These are phyloP conservation scores for Argyrosomus japonicus DNA, from an alignment of 2,113 vertebrate species.

Conservation along the genomic window DNA sequence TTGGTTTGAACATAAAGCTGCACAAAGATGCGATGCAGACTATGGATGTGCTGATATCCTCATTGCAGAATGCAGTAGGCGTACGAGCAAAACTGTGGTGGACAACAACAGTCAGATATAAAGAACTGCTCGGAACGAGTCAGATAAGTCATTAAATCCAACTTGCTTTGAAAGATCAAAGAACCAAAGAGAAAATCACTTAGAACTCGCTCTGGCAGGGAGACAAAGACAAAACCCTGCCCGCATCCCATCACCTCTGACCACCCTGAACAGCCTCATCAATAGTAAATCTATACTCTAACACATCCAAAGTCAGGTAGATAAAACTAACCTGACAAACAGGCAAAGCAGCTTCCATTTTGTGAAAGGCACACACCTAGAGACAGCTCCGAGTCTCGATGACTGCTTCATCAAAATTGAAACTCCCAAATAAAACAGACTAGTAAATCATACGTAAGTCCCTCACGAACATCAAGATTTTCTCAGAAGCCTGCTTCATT, in stretches of 20 bases:
- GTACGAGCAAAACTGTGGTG: conserved; percentile 18
- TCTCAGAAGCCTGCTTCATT: conserved; percentile 73
- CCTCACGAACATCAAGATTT: conserved; percentile 70
- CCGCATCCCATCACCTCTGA: conserved; percentile 30
- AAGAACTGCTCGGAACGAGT: conserved; percentile 28
- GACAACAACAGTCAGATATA: conserved; percentile 23
- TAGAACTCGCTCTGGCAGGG: not conserved
- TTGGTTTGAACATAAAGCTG: conserved; percentile 27
- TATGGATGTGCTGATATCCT: conserved; percentile 19
- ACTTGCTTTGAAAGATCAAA: conserved; percentile 24
- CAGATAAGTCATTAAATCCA: conserved; percentile 40
- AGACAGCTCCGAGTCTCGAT: conserved; percentile 24
- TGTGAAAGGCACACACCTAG: conserved; percentile 21
- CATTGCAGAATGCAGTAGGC: not conserved
- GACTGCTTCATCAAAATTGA: conserved; percentile 60
- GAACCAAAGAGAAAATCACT: conserved; percentile 47
- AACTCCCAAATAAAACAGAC: conserved; percentile 69
- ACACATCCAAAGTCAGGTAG: conserved; percentile 19
- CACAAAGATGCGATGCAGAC: conserved; percentile 19
- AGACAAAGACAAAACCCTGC: conserved; percentile 42
- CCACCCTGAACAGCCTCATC: conserved; percentile 34
- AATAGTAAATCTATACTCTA: conserved; percentile 38
- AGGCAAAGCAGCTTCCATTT: conserved; percentile 47
- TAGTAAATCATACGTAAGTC: conserved; percentile 65
- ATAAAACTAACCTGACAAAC: conserved; percentile 4